phyloP scores from a whole-genome alignment of 2,113 vertebrate species.

The Tragelaphus buxtoni region DNA sequence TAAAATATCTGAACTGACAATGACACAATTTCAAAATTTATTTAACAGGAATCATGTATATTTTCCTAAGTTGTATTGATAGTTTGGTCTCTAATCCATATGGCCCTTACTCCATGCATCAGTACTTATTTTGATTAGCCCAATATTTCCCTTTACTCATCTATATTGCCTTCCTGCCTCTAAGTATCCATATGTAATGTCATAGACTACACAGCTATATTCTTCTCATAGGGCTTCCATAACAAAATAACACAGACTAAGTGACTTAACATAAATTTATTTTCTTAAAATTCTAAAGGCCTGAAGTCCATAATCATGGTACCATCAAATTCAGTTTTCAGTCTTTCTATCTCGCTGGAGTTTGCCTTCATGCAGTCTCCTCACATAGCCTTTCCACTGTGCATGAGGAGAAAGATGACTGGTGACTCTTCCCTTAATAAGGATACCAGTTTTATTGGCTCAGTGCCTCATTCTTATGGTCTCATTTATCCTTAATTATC shows the following conservation, averaged over 20 bases:
- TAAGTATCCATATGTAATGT: not conserved
- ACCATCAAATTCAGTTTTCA: not conserved
- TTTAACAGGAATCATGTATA: not conserved
- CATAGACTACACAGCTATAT: not conserved
- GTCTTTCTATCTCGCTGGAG: not conserved
- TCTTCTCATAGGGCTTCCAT: not conserved
- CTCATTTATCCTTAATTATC: not conserved
- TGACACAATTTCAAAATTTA: not conserved
- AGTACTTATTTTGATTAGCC: not conserved
- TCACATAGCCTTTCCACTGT: not conserved
- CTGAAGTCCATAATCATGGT: not conserved
- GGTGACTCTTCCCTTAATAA: not conserved
- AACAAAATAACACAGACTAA: not conserved
- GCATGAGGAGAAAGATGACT: not conserved
- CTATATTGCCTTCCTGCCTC: not conserved
- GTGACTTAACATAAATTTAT: not conserved
- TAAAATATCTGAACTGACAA: not conserved
- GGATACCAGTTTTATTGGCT: not conserved
- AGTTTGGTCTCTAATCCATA: not conserved
- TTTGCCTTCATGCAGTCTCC: rapidly evolving
- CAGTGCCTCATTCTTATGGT: not conserved
- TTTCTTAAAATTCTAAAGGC: not conserved
- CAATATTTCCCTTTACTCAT: not conserved
- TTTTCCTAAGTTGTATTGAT: not conserved
- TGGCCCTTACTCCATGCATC: not conserved